phyloP scores from a whole-genome alignment of 2,888 invertebrate species.

The Torymus aiolomorphi region DNA sequence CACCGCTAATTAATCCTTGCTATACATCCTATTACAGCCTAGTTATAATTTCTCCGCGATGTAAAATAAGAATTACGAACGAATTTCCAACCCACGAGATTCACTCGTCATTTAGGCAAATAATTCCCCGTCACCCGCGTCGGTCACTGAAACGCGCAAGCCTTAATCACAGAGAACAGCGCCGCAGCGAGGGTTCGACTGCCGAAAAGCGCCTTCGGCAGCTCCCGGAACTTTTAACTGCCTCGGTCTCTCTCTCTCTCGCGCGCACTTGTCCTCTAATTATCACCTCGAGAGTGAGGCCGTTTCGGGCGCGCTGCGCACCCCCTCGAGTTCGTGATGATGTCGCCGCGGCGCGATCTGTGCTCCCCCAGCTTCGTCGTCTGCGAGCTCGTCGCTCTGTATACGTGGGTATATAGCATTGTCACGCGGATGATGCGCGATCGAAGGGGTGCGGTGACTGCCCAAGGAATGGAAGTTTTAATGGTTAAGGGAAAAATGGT shows the following conservation, averaged over 20 bases:
- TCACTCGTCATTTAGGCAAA: neutral
- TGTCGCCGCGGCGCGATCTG: no score
- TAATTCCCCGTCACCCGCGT: neutral
- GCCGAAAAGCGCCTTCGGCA: slow-evolving; percentile 22
- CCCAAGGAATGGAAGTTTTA: no score
- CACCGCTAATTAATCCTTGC: no score
- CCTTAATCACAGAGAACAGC: slow-evolving; percentile 13
- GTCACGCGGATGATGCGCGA: no score
- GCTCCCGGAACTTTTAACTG: slow-evolving; percentile 20
- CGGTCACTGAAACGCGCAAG: slow-evolving; percentile 12
- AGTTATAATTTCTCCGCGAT: no score
- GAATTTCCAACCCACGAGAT: neutral
- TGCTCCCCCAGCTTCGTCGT: neutral
- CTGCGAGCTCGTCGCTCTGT: no score
- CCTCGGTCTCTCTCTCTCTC: neutral
- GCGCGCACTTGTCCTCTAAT: slow-evolving; percentile 22
- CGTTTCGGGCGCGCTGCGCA: no score
- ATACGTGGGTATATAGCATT: no score
- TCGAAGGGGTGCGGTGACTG: no score
- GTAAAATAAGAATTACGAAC: no score
- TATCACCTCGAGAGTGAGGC: slow-evolving; percentile 25
- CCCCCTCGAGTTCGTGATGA: neutral
- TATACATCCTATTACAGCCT: no score
- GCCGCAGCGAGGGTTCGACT: neutral
- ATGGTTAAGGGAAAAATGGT: no score